Evolutionary conservation across 2,113 vertebrate species (phyloP), one percentile per base, ranked within the genome.

Genomic region (Zosterops lateralis): DNA sequence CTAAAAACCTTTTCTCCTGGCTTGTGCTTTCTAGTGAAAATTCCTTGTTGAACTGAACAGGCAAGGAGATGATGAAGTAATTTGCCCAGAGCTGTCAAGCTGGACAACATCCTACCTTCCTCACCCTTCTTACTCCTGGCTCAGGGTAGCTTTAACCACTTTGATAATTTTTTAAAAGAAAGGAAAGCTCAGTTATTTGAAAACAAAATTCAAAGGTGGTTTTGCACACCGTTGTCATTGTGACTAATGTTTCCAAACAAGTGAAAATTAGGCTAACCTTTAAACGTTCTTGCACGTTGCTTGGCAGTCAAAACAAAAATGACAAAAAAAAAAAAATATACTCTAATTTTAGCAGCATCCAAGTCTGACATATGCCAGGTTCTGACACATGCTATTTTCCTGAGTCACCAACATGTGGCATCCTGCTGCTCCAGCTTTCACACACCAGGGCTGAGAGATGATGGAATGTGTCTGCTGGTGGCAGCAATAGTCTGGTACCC

Each of bases 401-500:
- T 57, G 78, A 93, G 89, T 73, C 87, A 85, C 85, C 91, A 84
- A 76, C 36, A 20, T 47, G 70, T 68, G 75, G 80, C 57, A 91
- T 79, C 81, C 72, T 85, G 79, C 75, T 90, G 75, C 79, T 96
- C 80, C 50, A 57, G 71, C 65, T 75, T 71, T 87, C 65, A 62
- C 75, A 73, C 60, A 5, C 5, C 0, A 4, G 45, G 72, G 76
- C 10, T 92, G 77, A 76, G 71, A 84, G 74, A 90, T 94, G 93
- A 96, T 94, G 91, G 91, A 96, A 94, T 67, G 85, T 5, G 57
- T 94, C 95, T 95, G 85, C 84, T 44, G 42, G 40, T 89, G 64
- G 84, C 94, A 94, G 92, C 19, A 96, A 95, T 86, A 95, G 79
- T 65, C 94, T 94, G 77, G 68, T 93, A 94, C 94, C 79, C 90